Base-by-base conservation (phyloP, 2,797 vertebrate genomes). In the Crypturellus tataupa region DNA sequence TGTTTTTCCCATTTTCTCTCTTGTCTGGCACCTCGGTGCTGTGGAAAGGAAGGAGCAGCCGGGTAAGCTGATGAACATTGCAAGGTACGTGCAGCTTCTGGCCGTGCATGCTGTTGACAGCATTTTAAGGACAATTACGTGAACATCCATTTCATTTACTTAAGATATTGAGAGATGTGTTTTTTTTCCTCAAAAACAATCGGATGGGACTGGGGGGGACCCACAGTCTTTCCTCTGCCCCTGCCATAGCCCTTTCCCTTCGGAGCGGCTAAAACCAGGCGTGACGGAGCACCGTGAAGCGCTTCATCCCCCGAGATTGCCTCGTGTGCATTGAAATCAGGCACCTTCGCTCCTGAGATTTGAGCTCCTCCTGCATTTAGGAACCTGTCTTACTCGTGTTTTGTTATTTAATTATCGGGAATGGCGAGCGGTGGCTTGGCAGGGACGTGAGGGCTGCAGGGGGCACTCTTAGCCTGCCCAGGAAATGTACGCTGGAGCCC, bases 391-490 rank as follows among this genome's bases (percentile, higher is more conserved):
- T 5, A 3, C 51, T 88, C 72, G 27, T 17, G 10, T 53, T 70
- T 86, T 18, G 12, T 91, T 44, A 39, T 76, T 95, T 93, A 60
- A 80, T 87, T 80, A 21, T n/a, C 24, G 14, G 85, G 10, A 72
- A 11, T n/a, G 13, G 39, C 2, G 5, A 17, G 0, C 35, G 12
- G 2, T 76, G 7, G 40, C 15, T 8, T 7, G 76, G 35, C 79
- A 65, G 7, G 2, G 12, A 1, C 8, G 9, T 35, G 6, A 20
- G 31, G 89, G 78, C 98, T 97, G 97, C 97, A 98, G 98, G 98
- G 98, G 98, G 96, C 97, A 91, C 97, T 97, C 93, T 96, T 96
- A 91, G 82, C 94, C 97, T 98, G 94, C 90, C 86, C 80, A 71
- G 89, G 40, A 86, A n/a, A 73, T 33, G 33, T 60, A 42, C 75